These are phyloP conservation scores for Oreortyx pictus DNA, from an alignment of 2,797 vertebrate genomes.

Conservation along the genomic window DNA sequence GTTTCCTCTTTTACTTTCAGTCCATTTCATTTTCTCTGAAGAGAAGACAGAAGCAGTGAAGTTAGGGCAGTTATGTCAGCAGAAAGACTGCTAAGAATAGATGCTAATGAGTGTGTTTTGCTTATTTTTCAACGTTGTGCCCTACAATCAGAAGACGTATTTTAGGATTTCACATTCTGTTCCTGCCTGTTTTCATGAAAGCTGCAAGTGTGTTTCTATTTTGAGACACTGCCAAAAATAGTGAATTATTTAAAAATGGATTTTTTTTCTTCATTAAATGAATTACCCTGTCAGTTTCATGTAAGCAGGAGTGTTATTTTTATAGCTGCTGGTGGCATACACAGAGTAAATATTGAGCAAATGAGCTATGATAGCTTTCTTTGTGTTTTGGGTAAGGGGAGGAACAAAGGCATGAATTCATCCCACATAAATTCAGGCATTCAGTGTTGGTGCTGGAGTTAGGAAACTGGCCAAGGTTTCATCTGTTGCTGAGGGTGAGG, in stretches of 20 bases:
- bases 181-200: constrained; percentile 33
- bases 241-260: neutral
- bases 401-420: neutral
- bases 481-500: neutral
- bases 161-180: constrained; percentile 53
- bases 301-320: constrained; percentile 37
- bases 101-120: constrained; percentile 12
- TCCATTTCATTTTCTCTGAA: neutral
- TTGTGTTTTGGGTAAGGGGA: neutral
- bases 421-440: neutral
- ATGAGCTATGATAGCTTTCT: neutral
- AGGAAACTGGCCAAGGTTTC: neutral
- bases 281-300: neutral
- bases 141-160: neutral
- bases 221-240: constrained; percentile 29
- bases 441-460: neutral
- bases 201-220: constrained; percentile 43
- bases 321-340: neutral
- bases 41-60: neutral
- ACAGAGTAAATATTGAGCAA: neutral
- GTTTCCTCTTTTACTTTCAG: constrained; percentile 2
- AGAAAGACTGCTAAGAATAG: constrained; percentile 48
- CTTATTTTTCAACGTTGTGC: constrained; percentile 33
- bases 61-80: constrained; percentile 13
- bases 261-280: neutral